Conservation (phyloP, 2,113 vertebrate species). For the Scomber scombrus region DNA sequence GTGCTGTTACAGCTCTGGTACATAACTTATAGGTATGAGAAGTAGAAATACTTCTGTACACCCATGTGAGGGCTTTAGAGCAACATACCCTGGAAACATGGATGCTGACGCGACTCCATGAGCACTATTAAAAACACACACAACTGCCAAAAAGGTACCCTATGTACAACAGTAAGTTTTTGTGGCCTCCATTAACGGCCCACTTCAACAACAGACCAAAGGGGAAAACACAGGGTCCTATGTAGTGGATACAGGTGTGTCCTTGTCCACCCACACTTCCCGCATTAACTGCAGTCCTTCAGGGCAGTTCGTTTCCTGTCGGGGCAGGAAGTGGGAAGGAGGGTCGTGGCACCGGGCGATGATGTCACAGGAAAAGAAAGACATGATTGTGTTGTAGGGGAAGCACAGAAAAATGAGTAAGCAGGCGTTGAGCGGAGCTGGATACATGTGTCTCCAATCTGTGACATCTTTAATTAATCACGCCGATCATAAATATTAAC, state of each 20-base stretch:
- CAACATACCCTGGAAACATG: not conserved
- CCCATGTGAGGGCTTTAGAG: not conserved
- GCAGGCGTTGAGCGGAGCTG: not conserved
- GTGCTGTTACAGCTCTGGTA: not conserved
- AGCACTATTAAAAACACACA: slow-evolving; percentile 7
- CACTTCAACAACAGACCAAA: slow-evolving; percentile 48
- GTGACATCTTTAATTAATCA: not conserved
- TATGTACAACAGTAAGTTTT: slow-evolving; percentile 9
- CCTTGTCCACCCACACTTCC: slow-evolving; percentile 68
- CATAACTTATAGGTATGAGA: not conserved
- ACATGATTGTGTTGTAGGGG: slow-evolving; percentile 67
- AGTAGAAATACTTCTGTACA: not conserved
- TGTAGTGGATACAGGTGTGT: slow-evolving; percentile 79
- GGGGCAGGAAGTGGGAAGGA: slow-evolving; percentile 74
- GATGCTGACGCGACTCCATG: no score
- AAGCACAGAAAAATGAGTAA: slow-evolving; percentile 42
- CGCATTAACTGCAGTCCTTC: slow-evolving; percentile 32
- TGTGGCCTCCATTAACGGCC: slow-evolving; percentile 26
- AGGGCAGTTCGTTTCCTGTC: slow-evolving; percentile 70
- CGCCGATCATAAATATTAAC: not conserved
- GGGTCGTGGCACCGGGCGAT: slow-evolving; percentile 43
- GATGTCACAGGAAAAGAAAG: slow-evolving; percentile 78
- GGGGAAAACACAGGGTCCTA: slow-evolving; percentile 54
- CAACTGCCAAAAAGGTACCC: slow-evolving; percentile 8
- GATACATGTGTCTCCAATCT: not conserved